These are phyloP conservation scores for Anniella stebbinsi DNA, from an alignment of 2,797 vertebrate species.

Conservation along the genomic window DNA sequence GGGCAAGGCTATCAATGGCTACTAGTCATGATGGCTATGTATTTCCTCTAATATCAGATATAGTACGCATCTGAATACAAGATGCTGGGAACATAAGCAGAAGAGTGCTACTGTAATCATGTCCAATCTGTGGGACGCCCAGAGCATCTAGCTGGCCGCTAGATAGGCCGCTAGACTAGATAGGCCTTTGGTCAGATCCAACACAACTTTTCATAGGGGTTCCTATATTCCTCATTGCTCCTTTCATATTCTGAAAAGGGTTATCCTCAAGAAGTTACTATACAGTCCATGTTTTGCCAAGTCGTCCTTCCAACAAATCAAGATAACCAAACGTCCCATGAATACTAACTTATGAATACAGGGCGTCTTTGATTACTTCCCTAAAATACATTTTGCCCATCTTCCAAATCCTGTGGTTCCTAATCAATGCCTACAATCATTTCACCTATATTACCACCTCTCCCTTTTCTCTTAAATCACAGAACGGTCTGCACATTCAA, in stretches of 20 bases:
- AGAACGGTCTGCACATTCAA: background rate
- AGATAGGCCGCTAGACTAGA: too few species aligned
- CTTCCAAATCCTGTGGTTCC: background rate
- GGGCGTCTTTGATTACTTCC: background rate
- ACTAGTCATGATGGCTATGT: too few species aligned
- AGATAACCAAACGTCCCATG: background rate
- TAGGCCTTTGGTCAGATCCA: too few species aligned
- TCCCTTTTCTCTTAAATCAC: background rate
- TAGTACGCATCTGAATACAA: too few species aligned
- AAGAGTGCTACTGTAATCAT: too few species aligned
- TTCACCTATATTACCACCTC: background rate
- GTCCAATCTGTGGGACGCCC: too few species aligned
- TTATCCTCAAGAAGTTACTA: background rate
- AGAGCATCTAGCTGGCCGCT: too few species aligned
- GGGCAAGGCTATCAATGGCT: too few species aligned
- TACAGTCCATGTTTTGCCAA: background rate
- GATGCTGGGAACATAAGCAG: too few species aligned
- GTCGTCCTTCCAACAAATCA: background rate
- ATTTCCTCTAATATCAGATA: too few species aligned
- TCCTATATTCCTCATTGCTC: background rate
- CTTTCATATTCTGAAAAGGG: background rate
- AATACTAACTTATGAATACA: background rate
- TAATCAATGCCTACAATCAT: background rate
- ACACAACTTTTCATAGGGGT: background rate
- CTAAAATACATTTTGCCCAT: background rate